Evolutionary conservation across 2,797 vertebrate species (phyloP), one percentile per base, ranked within the genome.

Genomic region (Notamacropus eugenii): DNA sequence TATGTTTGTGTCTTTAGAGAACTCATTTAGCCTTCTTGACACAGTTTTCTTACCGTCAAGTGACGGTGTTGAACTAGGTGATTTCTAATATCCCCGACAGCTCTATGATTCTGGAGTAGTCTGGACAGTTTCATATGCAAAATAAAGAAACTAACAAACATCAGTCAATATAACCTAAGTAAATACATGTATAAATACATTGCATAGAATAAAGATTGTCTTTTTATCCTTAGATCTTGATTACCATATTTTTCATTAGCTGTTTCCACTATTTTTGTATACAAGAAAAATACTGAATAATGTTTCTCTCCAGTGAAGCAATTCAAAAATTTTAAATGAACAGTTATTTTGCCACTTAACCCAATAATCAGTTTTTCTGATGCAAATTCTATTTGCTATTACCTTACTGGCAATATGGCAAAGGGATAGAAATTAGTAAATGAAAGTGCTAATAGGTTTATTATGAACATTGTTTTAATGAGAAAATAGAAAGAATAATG

Each of bases 131-230:
- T 87, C 40, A 27, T 1, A 87, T 28, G 40, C 40, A 87, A 46
- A 87, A 46, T 22, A 24, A 82, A 82, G 40, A 87, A 87, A 87
- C 24, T 50, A 40, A 50, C 40, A 87, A 87, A 87, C 4, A 3
- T 93, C 54, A 93, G 67, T 46, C 91, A 94, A 90, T 90, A 95
- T 93, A 3, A 0, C 96, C 97, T 98, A 93, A 94, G 93, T 97
- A 98, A 97, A 98, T 95, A 93, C 93, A 94, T 82, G n/a, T 87
- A 8, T 46, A 82, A 22, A 46, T 40, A 82, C 9, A 87, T 50
- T 87, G 3, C 40, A 46, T 12, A 87, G 74, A 82, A 46, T 82
- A 11, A 50, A 87, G 74, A 27, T 11, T 50, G 4, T 31, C 34
- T 22, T 87, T 87, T 87, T 50, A 50, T 87, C 22, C 40, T 87